Base-by-base conservation (phyloP, 2,113 vertebrate species). In the human region DNA sequence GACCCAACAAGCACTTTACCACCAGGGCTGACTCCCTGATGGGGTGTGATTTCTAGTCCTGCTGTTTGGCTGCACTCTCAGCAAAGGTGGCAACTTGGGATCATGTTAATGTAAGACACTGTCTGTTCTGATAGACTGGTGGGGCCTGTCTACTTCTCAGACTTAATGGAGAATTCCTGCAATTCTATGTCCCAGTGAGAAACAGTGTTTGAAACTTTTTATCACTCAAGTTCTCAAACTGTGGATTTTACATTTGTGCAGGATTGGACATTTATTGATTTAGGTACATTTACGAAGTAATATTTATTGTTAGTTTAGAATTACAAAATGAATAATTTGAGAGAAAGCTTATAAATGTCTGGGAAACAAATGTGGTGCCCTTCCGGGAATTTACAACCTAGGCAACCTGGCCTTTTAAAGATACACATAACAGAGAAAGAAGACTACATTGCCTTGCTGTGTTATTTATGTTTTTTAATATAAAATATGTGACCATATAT, bases 321-420 rank as follows among this genome's bases (percentile, higher is more conserved):
- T 94, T 96, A 43, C 73, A 93, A 94, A 94, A 81, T 90, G 8
- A 88, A 35, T 45, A 48, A 32, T 96, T 57, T 70, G 40, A 75
- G 78, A 73, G 55, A 92, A 83, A 87, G 17, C 22, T 48, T 81
- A 23, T 48, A 85, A 81, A 55, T n/a, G 89, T 92, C 7, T 50
- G 12, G 75, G n/a, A 83, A 97, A 61, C 1, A 23, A 93, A 89
- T 92, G n/a, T n/a, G 40, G 3, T 5, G 0, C 40, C 76, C 43
- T 93, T 43, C 2, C 22, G 25, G 13, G 22, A 86, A 70, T 64
- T 87, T 43, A 52, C 1, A 48, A 38, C n/a, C 20, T 79, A 64
- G 35, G 9, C 75, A 92, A 52, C 38, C 13, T 86, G 40, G n/a
- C 18, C 79, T 93, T 96, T 91, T 48, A 57, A 76, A 85, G 22